Evolutionary conservation across 2,797 vertebrate genomes (phyloP).

Genomic region (Danio kyathit): DNA sequence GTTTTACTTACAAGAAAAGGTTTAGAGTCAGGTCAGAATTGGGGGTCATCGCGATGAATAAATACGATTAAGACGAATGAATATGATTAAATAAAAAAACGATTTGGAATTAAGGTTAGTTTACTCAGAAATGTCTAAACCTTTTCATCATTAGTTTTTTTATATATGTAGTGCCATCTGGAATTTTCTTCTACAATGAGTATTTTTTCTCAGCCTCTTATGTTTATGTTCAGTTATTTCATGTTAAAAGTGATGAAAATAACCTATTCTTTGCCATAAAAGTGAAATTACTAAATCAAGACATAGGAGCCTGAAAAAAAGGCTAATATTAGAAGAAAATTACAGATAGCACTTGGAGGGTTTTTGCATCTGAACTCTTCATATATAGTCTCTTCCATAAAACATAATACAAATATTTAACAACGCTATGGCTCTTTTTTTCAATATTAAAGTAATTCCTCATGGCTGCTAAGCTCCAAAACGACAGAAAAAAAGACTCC

Average conservation of each 20-base stretch:
- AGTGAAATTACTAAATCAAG: no score
- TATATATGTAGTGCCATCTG: no score
- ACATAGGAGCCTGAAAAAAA: no score
- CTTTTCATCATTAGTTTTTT: no score
- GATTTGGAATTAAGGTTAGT: background rate
- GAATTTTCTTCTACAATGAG: no score
- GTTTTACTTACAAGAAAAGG: background rate
- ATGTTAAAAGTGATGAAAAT: no score
- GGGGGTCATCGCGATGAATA: background rate
- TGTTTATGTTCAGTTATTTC: no score
- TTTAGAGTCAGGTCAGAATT: background rate
- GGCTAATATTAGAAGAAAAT: no score
- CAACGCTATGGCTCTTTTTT: background rate
- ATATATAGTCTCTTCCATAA: background rate
- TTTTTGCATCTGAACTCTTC: no score
- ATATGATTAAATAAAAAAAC: background rate
- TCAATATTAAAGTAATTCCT: background rate
- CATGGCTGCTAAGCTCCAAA: background rate
- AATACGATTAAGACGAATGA: background rate
- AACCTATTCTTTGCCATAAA: no score
- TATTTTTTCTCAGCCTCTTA: no score
- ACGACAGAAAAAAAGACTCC: background rate
- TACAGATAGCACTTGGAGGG: no score
- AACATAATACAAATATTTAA: background rate
- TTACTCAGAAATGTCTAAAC: background rate